phyloP scores from a whole-genome alignment of 2,888 invertebrate species.

The Athetis lepigone region DNA sequence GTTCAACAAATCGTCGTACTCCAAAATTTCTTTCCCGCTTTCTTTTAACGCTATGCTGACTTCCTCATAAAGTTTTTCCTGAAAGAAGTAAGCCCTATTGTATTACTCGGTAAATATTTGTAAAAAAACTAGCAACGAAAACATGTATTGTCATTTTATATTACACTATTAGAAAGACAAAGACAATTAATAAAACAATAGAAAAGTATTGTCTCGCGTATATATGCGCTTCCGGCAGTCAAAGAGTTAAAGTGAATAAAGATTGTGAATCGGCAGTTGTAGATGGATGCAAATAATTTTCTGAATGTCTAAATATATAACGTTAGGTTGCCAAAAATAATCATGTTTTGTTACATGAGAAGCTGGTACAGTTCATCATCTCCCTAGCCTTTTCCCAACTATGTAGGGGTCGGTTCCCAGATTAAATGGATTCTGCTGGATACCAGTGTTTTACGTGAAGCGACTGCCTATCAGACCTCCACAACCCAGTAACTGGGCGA shows the following conservation, averaged over 20 bases:
- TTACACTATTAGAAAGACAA: not conserved
- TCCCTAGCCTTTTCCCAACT: too few species aligned
- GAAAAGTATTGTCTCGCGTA: too few species aligned
- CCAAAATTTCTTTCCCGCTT: slow-evolving; percentile 74
- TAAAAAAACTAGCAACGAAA: slow-evolving; percentile 10
- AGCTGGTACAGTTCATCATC: too few species aligned
- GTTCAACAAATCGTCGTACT: slow-evolving; percentile 79
- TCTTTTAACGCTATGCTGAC: slow-evolving; percentile 71
- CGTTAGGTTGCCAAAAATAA: not conserved
- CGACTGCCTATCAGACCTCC: too few species aligned
- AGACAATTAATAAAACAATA: too few species aligned
- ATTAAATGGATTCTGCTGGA: too few species aligned
- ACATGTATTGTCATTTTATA: slow-evolving; percentile 14
- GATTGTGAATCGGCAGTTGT: not conserved
- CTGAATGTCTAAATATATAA: not conserved
- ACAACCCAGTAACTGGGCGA: too few species aligned
- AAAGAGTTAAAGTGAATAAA: too few species aligned
- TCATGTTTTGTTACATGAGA: not conserved
- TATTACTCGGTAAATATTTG: slow-evolving; percentile 28
- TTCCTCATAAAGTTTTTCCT: slow-evolving; percentile 80
- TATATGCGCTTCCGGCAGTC: too few species aligned
- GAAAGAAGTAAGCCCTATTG: slow-evolving; percentile 43
- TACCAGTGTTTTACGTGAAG: too few species aligned
- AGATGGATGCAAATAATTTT: not conserved
- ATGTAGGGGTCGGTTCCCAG: too few species aligned